A percentile compares a stretch with the other conserved stretches of the same genome.
Conservation (phyloP, 2,797 vertebrate species). For the Zalophus californianus region DNA sequence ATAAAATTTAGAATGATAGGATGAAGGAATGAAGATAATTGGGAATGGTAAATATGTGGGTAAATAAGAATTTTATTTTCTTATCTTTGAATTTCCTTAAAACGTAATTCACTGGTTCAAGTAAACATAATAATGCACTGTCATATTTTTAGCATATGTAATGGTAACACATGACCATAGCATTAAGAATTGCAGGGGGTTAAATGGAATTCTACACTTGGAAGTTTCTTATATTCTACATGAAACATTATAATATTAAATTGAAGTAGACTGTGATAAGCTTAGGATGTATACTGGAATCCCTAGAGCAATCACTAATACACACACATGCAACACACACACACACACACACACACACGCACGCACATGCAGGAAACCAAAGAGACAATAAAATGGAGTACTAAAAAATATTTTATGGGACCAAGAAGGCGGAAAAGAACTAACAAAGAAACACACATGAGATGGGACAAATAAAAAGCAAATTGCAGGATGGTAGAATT, state of each 20-base stretch:
- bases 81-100: not conserved
- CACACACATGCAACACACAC: not conserved
- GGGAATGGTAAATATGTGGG: not conserved
- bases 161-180: not conserved
- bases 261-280: not conserved
- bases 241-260: conserved; percentile 15
- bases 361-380: not conserved
- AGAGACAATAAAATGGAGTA: not conserved
- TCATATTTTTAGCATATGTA: not conserved
- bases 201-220: not conserved
- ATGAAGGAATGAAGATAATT: conserved; percentile 33
- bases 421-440: not conserved
- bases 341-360: not conserved
- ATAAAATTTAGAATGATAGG: not conserved
- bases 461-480: not conserved
- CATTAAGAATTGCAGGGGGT: not conserved
- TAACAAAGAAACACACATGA: conserved; percentile 21
- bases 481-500: conserved; percentile 18
- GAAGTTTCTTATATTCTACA: not conserved
- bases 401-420: not conserved
- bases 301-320: not conserved
- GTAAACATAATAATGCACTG: conserved; percentile 13
- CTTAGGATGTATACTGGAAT: not conserved
- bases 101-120: not conserved
- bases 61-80: conserved; percentile 23